Conservation (phyloP, 1,140 invertebrate species). For the Trachymyrmex cornetzi region DNA sequence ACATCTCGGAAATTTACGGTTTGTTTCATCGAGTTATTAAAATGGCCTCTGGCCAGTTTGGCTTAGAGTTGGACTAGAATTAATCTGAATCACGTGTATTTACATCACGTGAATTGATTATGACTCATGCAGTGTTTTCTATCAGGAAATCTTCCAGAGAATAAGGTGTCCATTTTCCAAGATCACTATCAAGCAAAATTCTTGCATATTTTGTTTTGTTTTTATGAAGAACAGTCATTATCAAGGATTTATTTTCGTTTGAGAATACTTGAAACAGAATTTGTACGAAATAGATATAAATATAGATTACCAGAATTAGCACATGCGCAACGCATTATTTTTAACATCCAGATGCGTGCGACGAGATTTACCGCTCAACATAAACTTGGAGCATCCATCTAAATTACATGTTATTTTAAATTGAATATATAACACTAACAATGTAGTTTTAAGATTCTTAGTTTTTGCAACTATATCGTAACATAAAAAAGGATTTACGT, state of each 20-base stretch:
- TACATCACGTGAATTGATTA: constrained; percentile 51
- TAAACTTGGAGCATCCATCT: constrained; percentile 59
- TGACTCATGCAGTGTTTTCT: constrained; percentile 43
- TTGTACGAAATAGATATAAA: constrained; percentile 39
- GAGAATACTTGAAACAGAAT: not conserved
- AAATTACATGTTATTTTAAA: constrained; percentile 33
- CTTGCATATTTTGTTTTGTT: not conserved
- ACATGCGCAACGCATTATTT: constrained; percentile 70
- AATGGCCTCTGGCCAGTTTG: constrained; percentile 19
- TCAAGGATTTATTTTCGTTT: not conserved
- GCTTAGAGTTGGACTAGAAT: constrained; percentile 27
- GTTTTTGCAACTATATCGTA: not conserved
- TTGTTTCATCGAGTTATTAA: not conserved
- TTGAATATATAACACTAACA: not conserved
- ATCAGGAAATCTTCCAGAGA: constrained; percentile 24
- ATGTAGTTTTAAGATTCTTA: constrained; percentile 1
- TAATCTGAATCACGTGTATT: constrained; percentile 67
- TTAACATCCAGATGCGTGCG: constrained; percentile 57
- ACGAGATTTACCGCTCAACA: constrained; percentile 25
- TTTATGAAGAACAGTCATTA: not conserved
- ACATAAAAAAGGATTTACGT: not conserved
- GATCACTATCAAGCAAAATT: constrained; percentile 14
- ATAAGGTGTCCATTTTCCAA: constrained; percentile 41
- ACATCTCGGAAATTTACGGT: constrained; percentile 30
- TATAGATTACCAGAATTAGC: constrained; percentile 71